Percentiles rank a stretch among this genome's conserved stretches.
Conservation (phyloP, 2,797 vertebrate species). For the Columba guinea region DNA sequence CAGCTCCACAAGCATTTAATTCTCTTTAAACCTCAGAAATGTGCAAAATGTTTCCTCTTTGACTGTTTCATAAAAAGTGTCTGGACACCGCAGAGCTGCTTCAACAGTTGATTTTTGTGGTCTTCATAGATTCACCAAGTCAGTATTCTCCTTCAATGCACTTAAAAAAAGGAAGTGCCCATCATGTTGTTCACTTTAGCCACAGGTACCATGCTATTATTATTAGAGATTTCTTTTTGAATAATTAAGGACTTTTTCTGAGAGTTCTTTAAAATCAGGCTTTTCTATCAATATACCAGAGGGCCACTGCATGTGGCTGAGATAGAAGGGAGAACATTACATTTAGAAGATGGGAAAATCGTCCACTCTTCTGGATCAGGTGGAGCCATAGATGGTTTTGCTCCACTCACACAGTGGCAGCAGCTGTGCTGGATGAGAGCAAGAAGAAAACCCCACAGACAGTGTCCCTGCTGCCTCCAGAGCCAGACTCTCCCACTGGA, state of each 20-base stretch:
- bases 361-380: background rate
- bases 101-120: background rate
- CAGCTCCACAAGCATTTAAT: background rate
- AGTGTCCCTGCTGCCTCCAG: background rate
- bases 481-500: background rate
- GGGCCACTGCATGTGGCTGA: background rate
- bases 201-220: background rate
- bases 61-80: background rate
- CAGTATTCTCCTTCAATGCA: background rate
- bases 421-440: rapidly evolving
- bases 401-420: background rate
- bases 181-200: background rate
- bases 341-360: rapidly evolving
- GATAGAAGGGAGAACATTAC: background rate
- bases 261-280: background rate
- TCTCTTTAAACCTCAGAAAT: background rate
- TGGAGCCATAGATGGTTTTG: background rate
- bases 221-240: background rate
- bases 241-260: background rate
- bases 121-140: background rate
- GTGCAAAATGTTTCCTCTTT: background rate
- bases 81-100: background rate
- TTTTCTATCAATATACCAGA: background rate
- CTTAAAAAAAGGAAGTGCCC: background rate
- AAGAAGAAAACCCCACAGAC: background rate